Evolutionary conservation across 2,888 invertebrate species (phyloP).

Genomic region (Brachylomia viminalis): DNA sequence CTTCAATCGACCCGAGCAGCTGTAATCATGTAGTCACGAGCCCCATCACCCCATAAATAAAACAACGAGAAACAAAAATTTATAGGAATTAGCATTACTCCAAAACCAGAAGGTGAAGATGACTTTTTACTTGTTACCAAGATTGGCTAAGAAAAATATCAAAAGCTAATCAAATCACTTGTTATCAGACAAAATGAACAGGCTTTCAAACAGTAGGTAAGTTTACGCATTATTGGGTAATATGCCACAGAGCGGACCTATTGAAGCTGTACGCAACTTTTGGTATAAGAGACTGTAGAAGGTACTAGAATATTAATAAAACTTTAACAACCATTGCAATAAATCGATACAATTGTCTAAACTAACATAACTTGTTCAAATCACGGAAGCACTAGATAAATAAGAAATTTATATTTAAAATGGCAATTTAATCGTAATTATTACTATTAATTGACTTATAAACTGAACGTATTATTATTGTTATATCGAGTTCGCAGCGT

Average conservation of each 20-base stretch:
- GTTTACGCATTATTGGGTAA: neutral
- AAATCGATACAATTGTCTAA: neutral
- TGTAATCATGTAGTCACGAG: neutral
- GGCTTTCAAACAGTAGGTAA: neutral
- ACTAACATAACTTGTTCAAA: neutral
- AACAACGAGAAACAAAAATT: no score
- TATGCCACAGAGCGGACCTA: neutral
- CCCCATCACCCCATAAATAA: neutral
- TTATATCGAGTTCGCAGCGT: neutral
- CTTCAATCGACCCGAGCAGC: neutral
- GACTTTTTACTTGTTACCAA: neutral
- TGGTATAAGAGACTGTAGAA: neutral
- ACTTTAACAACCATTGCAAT: neutral
- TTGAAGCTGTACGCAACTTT: slow-evolving; percentile 3
- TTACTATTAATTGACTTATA: neutral
- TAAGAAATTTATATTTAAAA: neutral
- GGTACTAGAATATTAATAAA: neutral
- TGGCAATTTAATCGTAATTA: neutral
- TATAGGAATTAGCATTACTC: neutral
- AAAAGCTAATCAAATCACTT: slow-evolving; percentile 1
- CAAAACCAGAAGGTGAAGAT: no score
- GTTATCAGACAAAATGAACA: neutral
- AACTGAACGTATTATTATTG: no score
- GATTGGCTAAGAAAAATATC: neutral
- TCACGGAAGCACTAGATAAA: neutral